phyloP scores from a whole-genome alignment of 2,113 vertebrate genomes.

The Sclerurus mexicanus region DNA sequence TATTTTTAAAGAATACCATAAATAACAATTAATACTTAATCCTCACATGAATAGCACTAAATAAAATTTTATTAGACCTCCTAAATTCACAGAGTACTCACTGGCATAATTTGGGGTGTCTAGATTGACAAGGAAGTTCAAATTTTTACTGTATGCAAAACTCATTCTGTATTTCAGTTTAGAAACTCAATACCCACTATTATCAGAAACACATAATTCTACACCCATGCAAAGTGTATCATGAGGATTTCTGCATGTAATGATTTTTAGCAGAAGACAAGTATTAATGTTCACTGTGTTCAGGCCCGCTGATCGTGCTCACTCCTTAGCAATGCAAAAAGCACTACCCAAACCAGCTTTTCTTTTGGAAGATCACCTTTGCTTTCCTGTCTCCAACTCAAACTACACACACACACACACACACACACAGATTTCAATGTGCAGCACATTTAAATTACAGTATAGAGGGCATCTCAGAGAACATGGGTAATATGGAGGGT shows the following conservation, averaged over 20 bases:
- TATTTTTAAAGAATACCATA: neutral
- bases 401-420: neutral
- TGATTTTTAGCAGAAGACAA: neutral
- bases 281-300: neutral
- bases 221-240: neutral
- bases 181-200: neutral
- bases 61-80: neutral
- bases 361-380: neutral
- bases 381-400: neutral
- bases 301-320: neutral
- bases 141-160: neutral
- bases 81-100: neutral
- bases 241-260: neutral
- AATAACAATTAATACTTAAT: neutral
- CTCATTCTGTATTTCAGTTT: neutral
- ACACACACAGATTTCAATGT: neutral
- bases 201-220: neutral
- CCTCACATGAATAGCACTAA: neutral
- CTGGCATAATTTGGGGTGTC: neutral
- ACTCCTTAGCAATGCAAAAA: neutral
- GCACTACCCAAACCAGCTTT: neutral
- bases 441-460: fast-evolving
- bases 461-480: neutral
- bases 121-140: neutral
- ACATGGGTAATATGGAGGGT: fast-evolving